Evolutionary conservation across 2,888 invertebrate species (phyloP), one percentile per base, ranked within the genome.

Genomic region (Epirrita christyi): DNA sequence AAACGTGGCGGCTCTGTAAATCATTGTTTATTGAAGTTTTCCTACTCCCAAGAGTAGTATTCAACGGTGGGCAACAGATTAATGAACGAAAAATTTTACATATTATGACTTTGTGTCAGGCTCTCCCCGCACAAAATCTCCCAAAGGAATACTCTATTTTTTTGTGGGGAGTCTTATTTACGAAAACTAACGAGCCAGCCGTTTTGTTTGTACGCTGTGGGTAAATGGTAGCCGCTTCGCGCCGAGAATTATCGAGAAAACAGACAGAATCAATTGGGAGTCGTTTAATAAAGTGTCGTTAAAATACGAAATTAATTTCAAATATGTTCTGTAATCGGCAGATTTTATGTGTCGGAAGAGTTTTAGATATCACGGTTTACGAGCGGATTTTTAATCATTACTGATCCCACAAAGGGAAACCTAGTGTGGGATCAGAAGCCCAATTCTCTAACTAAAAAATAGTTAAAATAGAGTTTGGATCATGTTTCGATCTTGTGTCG

Each of bases 161-260:
- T n/a, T 21, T 4, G 2, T 3, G 21, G 4, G 21, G 21, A 5
- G 8, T 32, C 32, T 8, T 9, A 32, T 32, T 32, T 7, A 9
- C 32, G 32, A 32, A 5, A 38, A 7, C 14, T 7, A 21, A 21
- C n/a, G 27, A 5, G 10, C 14, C 10, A 54, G 41, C 47, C n/a
- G 36, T 42, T 47, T 1, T n/a, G 9, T 27, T 10, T 14, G 21
- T 46, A 13, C 6, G 21, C 55, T 49, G 38, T 32, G 48, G 5
- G n/a, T n/a, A 21, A 1, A 34, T 38, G 27, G 14, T 32, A 46
- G 34, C 21, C 13, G 21, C 40, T 40, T 48, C 42, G 46, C 41
- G 53, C 43, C 48, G 54, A 29, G 53, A 62, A 56, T 60, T 45
- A 56, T 62, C 56, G 42, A 50, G 55, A 43, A 59, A 58, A 62